These are phyloP conservation scores for Barbus barbus DNA, from an alignment of 2,113 vertebrate species.

Conservation along the genomic window DNA sequence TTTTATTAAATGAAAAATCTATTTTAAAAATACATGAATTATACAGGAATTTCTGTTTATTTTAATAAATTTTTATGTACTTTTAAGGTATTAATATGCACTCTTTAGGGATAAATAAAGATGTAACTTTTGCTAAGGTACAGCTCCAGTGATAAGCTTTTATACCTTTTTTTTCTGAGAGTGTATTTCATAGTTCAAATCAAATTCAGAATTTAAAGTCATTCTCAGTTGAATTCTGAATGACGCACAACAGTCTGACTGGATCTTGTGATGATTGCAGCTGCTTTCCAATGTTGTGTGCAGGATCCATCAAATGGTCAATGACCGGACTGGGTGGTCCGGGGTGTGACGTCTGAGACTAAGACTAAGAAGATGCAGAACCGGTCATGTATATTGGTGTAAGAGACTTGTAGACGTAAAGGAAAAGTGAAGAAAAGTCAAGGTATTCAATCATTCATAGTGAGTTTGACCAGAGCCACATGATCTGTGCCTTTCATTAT, in stretches of 20 bases:
- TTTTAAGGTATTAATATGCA: background rate
- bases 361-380: conserved; percentile 9
- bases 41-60: background rate
- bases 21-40: background rate
- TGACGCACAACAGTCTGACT: background rate
- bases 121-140: background rate
- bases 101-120: background rate
- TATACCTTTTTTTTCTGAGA: background rate
- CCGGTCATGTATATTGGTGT: conserved; percentile 10
- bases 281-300: conserved; percentile 2
- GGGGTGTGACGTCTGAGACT: background rate
- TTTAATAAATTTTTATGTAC: background rate
- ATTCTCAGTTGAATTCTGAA: background rate
- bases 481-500: conserved; percentile 67
- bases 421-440: conserved; percentile 42
- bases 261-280: background rate
- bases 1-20: background rate
- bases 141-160: background rate
- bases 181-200: background rate
- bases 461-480: conserved; percentile 66
- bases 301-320: conserved; percentile 24
- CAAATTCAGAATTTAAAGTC: background rate
- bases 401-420: conserved; percentile 28
- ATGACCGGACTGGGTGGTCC: conserved; percentile 1
- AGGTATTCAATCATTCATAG: background rate